Percentiles rank a stretch among this genome's conserved stretches.
Evolutionary conservation across 2,888 invertebrate species (phyloP).

Genomic region (Cremastobaeus sp.): DNA sequence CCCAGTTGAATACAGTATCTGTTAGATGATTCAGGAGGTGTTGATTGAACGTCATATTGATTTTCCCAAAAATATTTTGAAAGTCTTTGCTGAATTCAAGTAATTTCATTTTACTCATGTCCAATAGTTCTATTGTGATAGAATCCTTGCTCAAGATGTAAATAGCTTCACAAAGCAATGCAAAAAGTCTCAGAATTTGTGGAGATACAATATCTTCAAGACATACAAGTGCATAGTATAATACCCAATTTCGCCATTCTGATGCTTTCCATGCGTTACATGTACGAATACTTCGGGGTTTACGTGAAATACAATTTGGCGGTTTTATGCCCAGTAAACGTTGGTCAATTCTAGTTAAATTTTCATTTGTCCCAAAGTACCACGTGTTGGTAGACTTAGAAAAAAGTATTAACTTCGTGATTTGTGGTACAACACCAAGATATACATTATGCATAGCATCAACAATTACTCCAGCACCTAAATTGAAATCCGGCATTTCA

Average conservation of each 20-base stretch:
- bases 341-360: constrained; percentile 35
- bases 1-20: constrained; percentile 3
- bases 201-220: constrained; percentile 9
- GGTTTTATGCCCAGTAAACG: constrained; percentile 33
- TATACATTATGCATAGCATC: background rate
- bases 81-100: constrained; percentile 1
- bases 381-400: background rate
- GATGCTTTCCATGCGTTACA: constrained; percentile 49
- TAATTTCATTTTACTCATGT: background rate
- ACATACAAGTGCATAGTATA: constrained; percentile 35
- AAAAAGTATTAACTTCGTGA: background rate
- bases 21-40: background rate
- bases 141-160: constrained; percentile 11
- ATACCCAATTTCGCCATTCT: constrained; percentile 57
- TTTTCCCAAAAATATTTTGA: constrained; percentile 1
- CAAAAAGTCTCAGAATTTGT: constrained; percentile 1
- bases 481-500: background rate
- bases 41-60: constrained; percentile 15
- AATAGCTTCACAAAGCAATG: constrained; percentile 9
- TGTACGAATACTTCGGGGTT: constrained; percentile 30
- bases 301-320: constrained; percentile 42
- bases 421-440: background rate
- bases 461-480: background rate
- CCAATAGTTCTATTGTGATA: constrained; percentile 4
- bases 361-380: constrained; percentile 19